Evolutionary conservation across 2,113 vertebrate species (phyloP), one percentile per base, ranked within the genome.

Genomic region (Lamprologus speciosus): DNA sequence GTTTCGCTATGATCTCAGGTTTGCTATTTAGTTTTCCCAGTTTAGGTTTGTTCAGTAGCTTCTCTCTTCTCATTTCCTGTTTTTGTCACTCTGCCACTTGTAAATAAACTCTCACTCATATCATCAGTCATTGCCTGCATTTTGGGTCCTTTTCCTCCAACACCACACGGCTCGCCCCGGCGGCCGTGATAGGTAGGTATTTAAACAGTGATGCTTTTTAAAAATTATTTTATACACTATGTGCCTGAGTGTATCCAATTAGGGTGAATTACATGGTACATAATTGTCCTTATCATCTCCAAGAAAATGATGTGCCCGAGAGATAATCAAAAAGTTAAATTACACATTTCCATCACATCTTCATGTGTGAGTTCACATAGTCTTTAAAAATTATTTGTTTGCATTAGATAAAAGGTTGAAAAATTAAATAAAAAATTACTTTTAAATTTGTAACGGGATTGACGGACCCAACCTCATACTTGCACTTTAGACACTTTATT

Each of bases 151-250:
- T 50, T 19, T 19, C 5, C 9, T 5, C 19, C 50, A 51, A 51
- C 50, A 51, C 50, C 50, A 53, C 50, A 53, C 0, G 5, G 19
- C 50, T 53, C 5, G 5, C 21, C 3, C 54, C 0, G 3, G 21
- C 4, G 0, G 21, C 7, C 4, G 0, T 57, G 21, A 57, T 21
- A 57, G 55, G 55, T 57, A 57, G 55, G 13, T 28, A 58, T 16
- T 58, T 58, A 13, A 58, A 28, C 55, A 1, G 8, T 28, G 4
- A 28, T 9, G 23, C 23, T 28, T 58, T 16, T 58, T 28, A 28
- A 28, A 58, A 58, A 58, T 16, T 16, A 16, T 28, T 58, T 58
- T 16, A 58, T 58, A 5, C 55, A 28, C 14, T 58, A 42, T 23
- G 8, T 9, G 37, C 12, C 37, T 10, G 37, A 16, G 2, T 70